These are phyloP conservation scores for Himalopsyche phryganea DNA, from an alignment of 1,140 invertebrate species.

Conservation along the genomic window DNA sequence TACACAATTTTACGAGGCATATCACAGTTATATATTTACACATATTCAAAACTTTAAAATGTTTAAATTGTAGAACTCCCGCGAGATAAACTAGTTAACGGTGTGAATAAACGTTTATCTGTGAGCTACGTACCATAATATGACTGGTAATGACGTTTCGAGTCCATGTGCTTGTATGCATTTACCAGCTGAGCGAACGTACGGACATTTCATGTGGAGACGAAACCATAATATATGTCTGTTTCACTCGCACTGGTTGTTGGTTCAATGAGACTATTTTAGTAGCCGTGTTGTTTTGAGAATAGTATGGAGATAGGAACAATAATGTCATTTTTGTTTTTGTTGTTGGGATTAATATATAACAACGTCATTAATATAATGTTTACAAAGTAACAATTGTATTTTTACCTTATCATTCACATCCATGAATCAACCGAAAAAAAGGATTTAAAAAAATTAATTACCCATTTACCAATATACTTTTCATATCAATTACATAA, in stretches of 20 bases:
- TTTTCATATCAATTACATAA: too few species aligned
- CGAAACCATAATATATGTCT: not conserved
- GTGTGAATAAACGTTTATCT: conserved; percentile 19
- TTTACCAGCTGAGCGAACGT: conserved; percentile 8
- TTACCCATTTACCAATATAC: too few species aligned
- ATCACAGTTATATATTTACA: not conserved
- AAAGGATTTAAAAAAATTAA: too few species aligned
- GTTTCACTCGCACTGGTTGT: conserved; percentile 7
- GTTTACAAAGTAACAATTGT: too few species aligned
- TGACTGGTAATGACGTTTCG: conserved; percentile 8
- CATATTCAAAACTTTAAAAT: conserved; percentile 6
- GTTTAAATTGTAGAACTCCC: not conserved
- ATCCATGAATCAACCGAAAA: too few species aligned
- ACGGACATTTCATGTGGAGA: conserved; percentile 1
- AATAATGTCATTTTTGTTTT: conserved; percentile 1
- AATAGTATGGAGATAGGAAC: conserved; percentile 8
- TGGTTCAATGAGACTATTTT: conserved; percentile 2
- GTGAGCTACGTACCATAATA: conserved; percentile 27
- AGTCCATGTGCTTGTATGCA: conserved; percentile 16
- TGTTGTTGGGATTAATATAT: too few species aligned
- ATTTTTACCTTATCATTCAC: too few species aligned
- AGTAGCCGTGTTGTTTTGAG: conserved; percentile 10
- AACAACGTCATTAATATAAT: too few species aligned
- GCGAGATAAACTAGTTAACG: conserved; percentile 4
- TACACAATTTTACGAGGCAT: conserved; percentile 8